Base-by-base conservation (phyloP, 1,140 invertebrate species). In the Cherax destructor region DNA sequence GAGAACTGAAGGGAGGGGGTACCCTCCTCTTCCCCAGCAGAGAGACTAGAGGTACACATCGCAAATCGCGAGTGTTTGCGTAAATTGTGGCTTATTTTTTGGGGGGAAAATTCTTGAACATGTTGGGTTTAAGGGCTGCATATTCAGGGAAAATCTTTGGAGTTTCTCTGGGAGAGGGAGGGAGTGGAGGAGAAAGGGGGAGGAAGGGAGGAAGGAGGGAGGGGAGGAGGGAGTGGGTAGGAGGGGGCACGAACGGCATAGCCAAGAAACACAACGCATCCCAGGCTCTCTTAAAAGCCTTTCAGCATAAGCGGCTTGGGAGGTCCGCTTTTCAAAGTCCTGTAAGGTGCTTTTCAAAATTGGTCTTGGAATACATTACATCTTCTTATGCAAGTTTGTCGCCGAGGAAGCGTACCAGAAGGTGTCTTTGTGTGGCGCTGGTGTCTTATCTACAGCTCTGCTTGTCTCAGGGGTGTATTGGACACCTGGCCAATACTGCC, bases 221-320 rank as follows among this genome's bases (percentile, higher is more conserved):
- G 52, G 52, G 52, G 11, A 13, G 52, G 11, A 41, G 30, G 2
- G 30, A 41, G 30, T 1, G 30, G 30, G 30, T 1, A 41, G 30
- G 30, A 41, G 30, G 30, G 30, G 30, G 30, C 30, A 41, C 0
- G 30, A 41, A 41, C 2, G 30, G 30, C 30, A 41, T 13, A 65
- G 61, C 61, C 61, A 65, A 65, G 61, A 65, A 65, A 65, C 61
- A 65, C 61, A 65, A 65, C 61, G 18, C 13, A 18, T 16, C 61
- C 61, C 61, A 16, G 61, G 61, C 13, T 65, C 13, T 21, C 18
- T 21, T 65, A 65, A 65, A 65, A 65, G 11, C 61, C 61, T 65
- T 65, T 65, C 61, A 65, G 61, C 61, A 65, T 65, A 65, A 65
- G 61, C 61, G 61, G 61, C 61, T 65, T 65, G 61, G 61, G 61